phyloP scores from a whole-genome alignment of 1,140 invertebrate genomes.

The Nautilus pompilius region DNA sequence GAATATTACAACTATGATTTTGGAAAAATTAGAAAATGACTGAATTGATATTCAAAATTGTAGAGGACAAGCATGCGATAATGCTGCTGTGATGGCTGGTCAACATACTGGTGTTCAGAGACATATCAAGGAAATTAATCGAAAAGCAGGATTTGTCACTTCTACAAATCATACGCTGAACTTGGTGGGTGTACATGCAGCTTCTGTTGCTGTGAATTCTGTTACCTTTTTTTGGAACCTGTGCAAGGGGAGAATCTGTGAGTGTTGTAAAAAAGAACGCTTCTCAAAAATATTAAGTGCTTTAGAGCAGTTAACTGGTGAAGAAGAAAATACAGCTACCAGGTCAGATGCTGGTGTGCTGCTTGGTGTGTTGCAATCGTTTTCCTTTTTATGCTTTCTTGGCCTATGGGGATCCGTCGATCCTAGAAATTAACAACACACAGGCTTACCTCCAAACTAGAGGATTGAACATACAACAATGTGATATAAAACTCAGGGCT shows the following conservation, averaged over 20 bases:
- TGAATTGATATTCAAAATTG: too few species aligned
- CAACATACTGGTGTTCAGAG: neutral
- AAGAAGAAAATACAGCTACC: neutral
- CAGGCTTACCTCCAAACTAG: neutral
- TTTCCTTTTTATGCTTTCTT: neutral
- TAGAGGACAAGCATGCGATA: too few species aligned
- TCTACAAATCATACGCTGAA: neutral
- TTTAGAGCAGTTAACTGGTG: neutral
- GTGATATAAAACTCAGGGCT: neutral
- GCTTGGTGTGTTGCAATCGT: neutral
- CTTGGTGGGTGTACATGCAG: neutral
- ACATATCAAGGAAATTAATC: neutral
- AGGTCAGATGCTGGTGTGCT: neutral
- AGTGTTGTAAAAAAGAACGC: neutral
- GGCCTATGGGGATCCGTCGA: neutral
- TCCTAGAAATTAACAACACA: neutral
- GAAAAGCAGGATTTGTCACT: neutral
- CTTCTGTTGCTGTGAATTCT: neutral
- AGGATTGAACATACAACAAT: neutral
- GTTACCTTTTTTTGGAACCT: neutral
- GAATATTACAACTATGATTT: neutral
- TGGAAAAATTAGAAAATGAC: neutral
- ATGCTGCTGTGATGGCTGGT: neutral
- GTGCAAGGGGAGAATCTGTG: neutral
- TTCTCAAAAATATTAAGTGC: neutral